Conservation (phyloP, 2,888 invertebrate species). For the Tipula unca region DNA sequence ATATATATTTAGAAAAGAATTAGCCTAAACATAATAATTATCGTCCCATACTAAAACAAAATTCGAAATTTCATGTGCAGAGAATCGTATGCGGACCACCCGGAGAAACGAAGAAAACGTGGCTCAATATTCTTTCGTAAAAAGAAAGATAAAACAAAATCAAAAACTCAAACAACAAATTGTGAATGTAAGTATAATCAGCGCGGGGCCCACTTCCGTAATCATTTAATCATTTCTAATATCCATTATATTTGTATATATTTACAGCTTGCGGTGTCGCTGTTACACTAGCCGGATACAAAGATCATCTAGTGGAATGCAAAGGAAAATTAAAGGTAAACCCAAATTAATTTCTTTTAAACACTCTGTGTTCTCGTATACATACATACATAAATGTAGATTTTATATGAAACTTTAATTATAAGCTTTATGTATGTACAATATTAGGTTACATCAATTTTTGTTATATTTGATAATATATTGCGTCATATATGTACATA, state of each 20-base stretch:
- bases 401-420: too few species aligned
- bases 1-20: not conserved
- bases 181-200: conserved; percentile 32
- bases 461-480: too few species aligned
- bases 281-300: conserved; percentile 80
- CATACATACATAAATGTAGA: too few species aligned
- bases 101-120: conserved; percentile 77
- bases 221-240: not conserved
- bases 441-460: too few species aligned
- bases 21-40: too few species aligned
- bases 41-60: not conserved
- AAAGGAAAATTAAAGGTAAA: conserved; percentile 37
- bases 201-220: not conserved
- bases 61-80: conserved; percentile 24
- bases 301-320: conserved; percentile 80
- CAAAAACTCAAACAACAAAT: conserved; percentile 36
- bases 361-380: too few species aligned
- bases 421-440: too few species aligned
- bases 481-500: too few species aligned
- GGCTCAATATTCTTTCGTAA: conserved; percentile 87
- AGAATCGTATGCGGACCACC: conserved; percentile 50
- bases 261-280: conserved; percentile 72
- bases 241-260: not conserved
- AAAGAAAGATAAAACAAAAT: conserved; percentile 60
- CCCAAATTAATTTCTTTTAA: not conserved